These are phyloP conservation scores for Agrilus biguttatus DNA, from an alignment of 2,888 invertebrate genomes.

Conservation along the genomic window DNA sequence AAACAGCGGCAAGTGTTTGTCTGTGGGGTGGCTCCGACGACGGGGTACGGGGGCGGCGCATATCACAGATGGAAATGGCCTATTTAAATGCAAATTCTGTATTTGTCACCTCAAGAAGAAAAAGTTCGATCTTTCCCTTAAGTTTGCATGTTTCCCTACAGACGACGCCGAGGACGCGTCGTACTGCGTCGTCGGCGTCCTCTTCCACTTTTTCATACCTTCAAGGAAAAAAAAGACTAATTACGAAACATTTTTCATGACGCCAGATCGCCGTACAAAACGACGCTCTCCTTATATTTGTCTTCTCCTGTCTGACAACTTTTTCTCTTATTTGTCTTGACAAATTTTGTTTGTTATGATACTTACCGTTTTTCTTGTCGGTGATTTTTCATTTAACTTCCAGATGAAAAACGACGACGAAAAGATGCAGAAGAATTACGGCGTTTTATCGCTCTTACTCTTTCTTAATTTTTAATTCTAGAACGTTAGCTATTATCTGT, in stretches of 20 bases:
- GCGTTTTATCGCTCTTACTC: too few relatives aligned
- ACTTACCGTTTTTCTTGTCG: constrained; percentile 9
- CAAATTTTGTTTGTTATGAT: constrained; percentile 10
- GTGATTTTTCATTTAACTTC: neutral
- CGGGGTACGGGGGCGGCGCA: constrained; percentile 21
- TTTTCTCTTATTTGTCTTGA: constrained; percentile 8
- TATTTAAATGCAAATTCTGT: constrained; percentile 54
- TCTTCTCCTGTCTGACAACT: constrained; percentile 4
- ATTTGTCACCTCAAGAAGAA: constrained; percentile 42
- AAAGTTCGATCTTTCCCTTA: constrained; percentile 31
- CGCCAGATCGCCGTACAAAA: constrained; percentile 16
- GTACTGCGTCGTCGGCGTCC: neutral
- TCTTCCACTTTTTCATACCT: neutral
- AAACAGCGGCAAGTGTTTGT: constrained; percentile 26
- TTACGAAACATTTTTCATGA: constrained; percentile 24
- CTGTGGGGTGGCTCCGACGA: constrained; percentile 13
- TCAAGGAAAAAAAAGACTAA: constrained; percentile 19
- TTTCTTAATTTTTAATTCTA: too few relatives aligned
- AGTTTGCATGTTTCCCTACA: constrained; percentile 30
- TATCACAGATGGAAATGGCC: constrained; percentile 49
- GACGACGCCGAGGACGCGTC: constrained; percentile 12
- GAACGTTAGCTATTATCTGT: too few relatives aligned
- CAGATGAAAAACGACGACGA: too few relatives aligned
- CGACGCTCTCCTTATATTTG: constrained; percentile 4
- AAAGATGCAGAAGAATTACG: too few relatives aligned